Conservation (phyloP, 2,113 vertebrate genomes). For the Vulpes vulpes region DNA sequence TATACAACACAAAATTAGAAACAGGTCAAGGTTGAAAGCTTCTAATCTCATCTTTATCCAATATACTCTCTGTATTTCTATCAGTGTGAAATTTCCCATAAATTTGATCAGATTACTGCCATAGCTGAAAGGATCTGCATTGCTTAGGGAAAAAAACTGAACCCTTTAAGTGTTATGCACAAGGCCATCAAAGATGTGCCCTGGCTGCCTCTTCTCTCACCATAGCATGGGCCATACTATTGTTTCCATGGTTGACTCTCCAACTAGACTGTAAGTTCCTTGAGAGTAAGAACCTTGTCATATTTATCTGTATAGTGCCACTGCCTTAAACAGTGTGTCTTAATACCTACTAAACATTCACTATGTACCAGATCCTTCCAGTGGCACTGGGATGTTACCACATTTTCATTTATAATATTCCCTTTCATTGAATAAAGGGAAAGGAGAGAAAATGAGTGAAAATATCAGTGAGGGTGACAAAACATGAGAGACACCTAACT, state of each 20-base stretch:
- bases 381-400: background rate
- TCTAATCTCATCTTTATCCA: conserved; percentile 42
- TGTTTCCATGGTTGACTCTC: background rate
- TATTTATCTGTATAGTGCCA: background rate
- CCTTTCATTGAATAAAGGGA: background rate
- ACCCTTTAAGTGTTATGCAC: background rate
- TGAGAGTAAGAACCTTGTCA: background rate
- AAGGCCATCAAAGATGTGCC: background rate
- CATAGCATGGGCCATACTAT: background rate
- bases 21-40: background rate
- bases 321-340: background rate
- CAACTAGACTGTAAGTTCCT: background rate
- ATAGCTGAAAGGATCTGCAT: background rate
- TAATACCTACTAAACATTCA: background rate
- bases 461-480: too few species aligned
- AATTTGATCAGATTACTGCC: conserved; percentile 14
- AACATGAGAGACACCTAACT: too few species aligned
- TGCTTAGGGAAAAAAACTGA: background rate
- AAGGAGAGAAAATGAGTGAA: too few species aligned
- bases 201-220: conserved; percentile 17
- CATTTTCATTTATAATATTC: conserved; percentile 22
- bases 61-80: background rate
- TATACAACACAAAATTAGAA: conserved; percentile 9
- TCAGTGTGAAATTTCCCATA: background rate
- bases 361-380: background rate